phyloP scores from a whole-genome alignment of 2,888 invertebrate genomes.

The Lepidocyrtoides sp. region DNA sequence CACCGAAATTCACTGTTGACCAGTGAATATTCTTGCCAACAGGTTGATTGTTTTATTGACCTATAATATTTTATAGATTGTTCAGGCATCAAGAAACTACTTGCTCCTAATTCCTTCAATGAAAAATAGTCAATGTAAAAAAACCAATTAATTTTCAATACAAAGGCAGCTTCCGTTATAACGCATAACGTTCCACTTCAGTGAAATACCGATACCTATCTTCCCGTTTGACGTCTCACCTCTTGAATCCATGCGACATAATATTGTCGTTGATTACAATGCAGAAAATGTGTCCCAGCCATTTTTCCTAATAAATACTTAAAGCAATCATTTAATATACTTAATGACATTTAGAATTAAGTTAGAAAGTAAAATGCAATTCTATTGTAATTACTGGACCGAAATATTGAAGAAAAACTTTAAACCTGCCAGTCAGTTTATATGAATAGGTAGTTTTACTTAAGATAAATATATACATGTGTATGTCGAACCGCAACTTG shows the following conservation, averaged over 20 bases:
- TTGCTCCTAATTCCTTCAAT: background rate
- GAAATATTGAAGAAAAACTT: constrained; percentile 24
- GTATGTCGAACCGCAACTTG: background rate
- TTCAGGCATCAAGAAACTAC: background rate
- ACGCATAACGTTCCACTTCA: background rate
- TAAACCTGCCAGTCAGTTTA: constrained; percentile 43
- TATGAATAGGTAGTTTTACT: background rate
- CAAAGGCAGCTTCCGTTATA: background rate
- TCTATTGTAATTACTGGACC: constrained; percentile 24
- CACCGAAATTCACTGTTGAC: constrained; percentile 40
- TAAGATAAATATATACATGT: background rate
- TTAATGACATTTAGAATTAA: background rate
- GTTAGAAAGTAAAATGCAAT: background rate
- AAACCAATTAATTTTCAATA: constrained; percentile 15
- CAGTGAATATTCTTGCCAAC: constrained; percentile 15
- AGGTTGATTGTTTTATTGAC: background rate
- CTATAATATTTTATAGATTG: too few species aligned
- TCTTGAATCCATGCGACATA: too few species aligned
- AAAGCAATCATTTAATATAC: background rate
- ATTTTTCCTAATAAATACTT: background rate
- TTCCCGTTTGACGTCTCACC: background rate
- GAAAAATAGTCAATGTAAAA: background rate
- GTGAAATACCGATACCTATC: background rate
- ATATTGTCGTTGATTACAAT: background rate
- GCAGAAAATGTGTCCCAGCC: background rate